Percentiles rank a stretch among this genome's conserved stretches.
Evolutionary conservation across 2,113 vertebrate species (phyloP).

Genomic region (Hemiprocne comata): DNA sequence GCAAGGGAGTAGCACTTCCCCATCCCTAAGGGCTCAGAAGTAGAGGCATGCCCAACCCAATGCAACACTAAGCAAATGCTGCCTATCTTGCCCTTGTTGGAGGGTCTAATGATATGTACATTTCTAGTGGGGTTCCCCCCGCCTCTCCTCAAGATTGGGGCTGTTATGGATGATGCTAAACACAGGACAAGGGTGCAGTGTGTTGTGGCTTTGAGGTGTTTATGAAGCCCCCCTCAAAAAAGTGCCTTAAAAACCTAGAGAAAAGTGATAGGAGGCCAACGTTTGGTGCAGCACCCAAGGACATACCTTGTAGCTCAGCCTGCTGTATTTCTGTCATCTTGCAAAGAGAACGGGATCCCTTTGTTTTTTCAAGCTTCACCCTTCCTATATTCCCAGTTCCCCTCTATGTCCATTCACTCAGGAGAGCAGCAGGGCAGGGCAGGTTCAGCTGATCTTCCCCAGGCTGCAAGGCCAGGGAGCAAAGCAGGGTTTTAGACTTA

Average conservation of each 20-base stretch:
- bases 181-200: not conserved
- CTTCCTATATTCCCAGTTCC: not conserved
- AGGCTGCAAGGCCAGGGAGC: not conserved
- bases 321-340: not conserved
- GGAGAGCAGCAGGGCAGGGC: not conserved
- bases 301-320: not conserved
- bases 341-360: not conserved
- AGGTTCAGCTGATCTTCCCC: not conserved
- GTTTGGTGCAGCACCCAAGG: not conserved
- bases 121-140: rapidly evolving
- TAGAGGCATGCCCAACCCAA: not conserved
- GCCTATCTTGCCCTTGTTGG: not conserved
- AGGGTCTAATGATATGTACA: rapidly evolving
- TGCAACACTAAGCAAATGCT: rapidly evolving
- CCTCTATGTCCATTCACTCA: not conserved
- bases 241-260: not conserved
- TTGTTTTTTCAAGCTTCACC: not conserved
- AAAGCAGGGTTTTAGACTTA: not conserved
- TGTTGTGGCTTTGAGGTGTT: rapidly evolving
- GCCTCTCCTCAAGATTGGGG: not conserved
- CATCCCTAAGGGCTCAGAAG: not conserved
- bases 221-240: not conserved
- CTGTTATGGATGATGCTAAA: not conserved
- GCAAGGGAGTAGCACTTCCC: not conserved
- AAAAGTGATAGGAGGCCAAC: not conserved